Evolutionary conservation across 2,113 vertebrate genomes (phyloP), one percentile per base, ranked within the genome.

Genomic region (Labrus mixtus): DNA sequence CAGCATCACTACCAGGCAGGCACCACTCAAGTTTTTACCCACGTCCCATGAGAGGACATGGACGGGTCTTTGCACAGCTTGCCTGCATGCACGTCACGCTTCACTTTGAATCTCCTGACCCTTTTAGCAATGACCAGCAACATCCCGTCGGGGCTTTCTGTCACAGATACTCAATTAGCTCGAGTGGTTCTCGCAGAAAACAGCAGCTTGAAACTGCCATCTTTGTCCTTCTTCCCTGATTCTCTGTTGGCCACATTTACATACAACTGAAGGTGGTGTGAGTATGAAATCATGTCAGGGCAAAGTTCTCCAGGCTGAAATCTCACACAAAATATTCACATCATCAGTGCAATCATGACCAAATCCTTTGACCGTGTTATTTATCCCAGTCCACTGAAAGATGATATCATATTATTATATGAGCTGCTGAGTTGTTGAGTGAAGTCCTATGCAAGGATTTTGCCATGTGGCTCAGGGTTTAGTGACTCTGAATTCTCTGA

Each of bases 141-240:
- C 55, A 66, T 83, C 81, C 79, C 74, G 3, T 61, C 0, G 75
- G 72, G 74, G 68, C 45, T 82, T 66, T 70, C 79, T 77, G 79
- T 90, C 87, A 88, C 85, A 81, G 45, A 85, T 50, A 71, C 82
- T 85, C 81, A 84, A 87, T 90, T 86, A 91, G 77, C 75, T 36
- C 1, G 13, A 84, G 80, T 78, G 90, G 72, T 54, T 90, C 16
- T 53, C 48, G 68, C 73, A 82, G 70, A 75, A 20, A 87, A 57
- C 62, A 57, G 78, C 71, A 70, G 79, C 75, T 60, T 76, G 70
- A 59, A 74, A 69, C 55, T 57, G 76, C 82, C 63, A 56, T 72
- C 57, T 71, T 55, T 68, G 68, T 81, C 72, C 86, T 85, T 17
- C 57, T 75, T 29, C 37, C 37, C 59, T 58, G 22, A 66, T 70